Base-by-base conservation (phyloP, 2,888 invertebrate species). In the Leucophenga montana region DNA sequence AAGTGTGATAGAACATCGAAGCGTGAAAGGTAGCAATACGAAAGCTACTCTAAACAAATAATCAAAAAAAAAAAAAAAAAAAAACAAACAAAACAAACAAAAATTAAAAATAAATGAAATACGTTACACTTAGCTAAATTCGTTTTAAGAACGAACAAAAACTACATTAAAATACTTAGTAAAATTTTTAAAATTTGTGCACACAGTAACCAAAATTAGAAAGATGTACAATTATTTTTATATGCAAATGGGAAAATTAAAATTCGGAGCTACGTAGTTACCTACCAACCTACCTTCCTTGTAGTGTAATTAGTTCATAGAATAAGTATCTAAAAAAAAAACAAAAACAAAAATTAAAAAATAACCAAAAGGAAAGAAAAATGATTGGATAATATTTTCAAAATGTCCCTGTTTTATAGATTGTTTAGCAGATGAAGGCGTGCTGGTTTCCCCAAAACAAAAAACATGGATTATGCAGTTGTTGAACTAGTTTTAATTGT, bases 241-340 rank as follows among this genome's bases (percentile, higher is more conserved):
- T 50, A 61, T 68, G 33, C 31, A 57, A 70, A 75, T 70, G 59
- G 68, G 69, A 73, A 67, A 70, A 72, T 5, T 66, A 74, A 69
- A 73, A 84, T 80, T 81, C 78, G 78, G 85, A 88, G 87, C 87
- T 87, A 87, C 88, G 86, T 87, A 87, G 87, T 87, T 86, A 87
- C 88, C 87, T 87, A 84, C 85, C 86, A 80, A 82, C 79, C 81
- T 68, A 71, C 72, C 69, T 67, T 67, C 69, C 75, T 72, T 82
- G 81, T 82, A 82, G 81, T 81, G 76, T 81, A 79, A 73, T 77
- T 82, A 82, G 82, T 78, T 77, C 75, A 54, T 77, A 77, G 73
- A 70, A 54, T 69, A 27, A 59, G 61, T 72, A 57, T 27, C 27
- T 70, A 27, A 31, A n/a, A 9, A 16, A 61, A 20, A 48, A 61